Evolutionary conservation across 2,888 invertebrate species (phyloP).

Genomic region (Leucania comma): DNA sequence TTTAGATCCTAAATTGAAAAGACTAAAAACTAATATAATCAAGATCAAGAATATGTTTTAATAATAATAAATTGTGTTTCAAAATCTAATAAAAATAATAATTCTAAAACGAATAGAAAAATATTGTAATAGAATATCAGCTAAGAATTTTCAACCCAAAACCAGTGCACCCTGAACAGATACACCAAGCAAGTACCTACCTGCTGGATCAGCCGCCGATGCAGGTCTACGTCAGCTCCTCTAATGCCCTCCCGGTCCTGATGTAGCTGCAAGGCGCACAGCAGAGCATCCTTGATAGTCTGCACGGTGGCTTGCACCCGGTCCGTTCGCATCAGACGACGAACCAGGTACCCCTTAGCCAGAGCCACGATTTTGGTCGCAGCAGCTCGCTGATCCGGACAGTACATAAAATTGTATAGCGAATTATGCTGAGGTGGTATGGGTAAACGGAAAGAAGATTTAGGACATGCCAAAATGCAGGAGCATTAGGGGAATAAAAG

Average conservation of each 20-base stretch:
- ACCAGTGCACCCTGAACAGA: constrained; percentile 49
- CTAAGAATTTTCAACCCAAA: constrained; percentile 5
- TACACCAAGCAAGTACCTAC: constrained; percentile 78
- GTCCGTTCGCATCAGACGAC: constrained; percentile 95
- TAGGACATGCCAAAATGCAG: background rate
- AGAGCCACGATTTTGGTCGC: constrained; percentile 93
- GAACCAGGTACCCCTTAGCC: constrained; percentile 94
- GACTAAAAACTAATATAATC: no score
- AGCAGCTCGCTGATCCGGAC: constrained; percentile 85
- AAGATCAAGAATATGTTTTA: no score
- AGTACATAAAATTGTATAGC: constrained; percentile 78
- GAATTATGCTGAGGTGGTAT: constrained; percentile 11
- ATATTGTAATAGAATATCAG: no score
- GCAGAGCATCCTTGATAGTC: constrained; percentile 94
- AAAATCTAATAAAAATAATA: no score
- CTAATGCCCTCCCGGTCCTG: constrained; percentile 91
- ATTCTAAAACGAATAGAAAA: no score
- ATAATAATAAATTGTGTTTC: no score
- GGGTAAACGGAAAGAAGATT: background rate
- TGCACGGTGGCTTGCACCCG: constrained; percentile 95
- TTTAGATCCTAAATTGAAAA: no score
- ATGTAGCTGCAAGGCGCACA: constrained; percentile 94
- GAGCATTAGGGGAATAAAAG: background rate
- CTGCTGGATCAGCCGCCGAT: constrained; percentile 94
- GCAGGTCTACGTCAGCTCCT: constrained; percentile 93